phyloP scores from a whole-genome alignment of 2,797 vertebrate genomes.

The Mormyrus hasselquistii region DNA sequence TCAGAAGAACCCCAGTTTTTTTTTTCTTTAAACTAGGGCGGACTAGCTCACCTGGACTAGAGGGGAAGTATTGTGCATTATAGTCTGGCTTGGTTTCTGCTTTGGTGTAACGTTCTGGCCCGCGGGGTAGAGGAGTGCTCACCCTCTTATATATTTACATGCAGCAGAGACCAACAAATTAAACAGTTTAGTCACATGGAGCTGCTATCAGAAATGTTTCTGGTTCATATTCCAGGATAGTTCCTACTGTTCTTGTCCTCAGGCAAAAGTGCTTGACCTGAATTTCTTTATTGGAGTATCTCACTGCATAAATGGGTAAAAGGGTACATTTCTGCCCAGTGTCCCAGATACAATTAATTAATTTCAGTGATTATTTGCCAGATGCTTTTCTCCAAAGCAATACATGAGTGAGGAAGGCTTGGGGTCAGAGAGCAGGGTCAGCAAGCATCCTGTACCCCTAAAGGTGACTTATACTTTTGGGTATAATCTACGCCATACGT shows the following conservation, averaged over 20 bases:
- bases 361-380: neutral
- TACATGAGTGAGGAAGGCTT: neutral
- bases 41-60: neutral
- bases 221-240: neutral
- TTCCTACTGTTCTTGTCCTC: neutral
- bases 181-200: neutral
- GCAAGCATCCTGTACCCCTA: neutral
- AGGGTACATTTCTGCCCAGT: neutral
- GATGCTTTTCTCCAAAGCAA: neutral
- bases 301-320: neutral
- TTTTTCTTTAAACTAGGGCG: neutral
- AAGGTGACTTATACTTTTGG: neutral
- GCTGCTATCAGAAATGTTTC: neutral
- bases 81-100: constrained; percentile 2
- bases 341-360: neutral
- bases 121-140: neutral
- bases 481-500: neutral
- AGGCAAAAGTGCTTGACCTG: neutral
- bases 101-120: neutral
- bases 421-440: neutral
- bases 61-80: constrained; percentile 1
- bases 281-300: neutral
- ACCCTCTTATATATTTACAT: constrained; percentile 7
- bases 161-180: neutral
- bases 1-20: neutral